phyloP scores from a whole-genome alignment of 1,140 invertebrate genomes.

The Paraescarpia echinospica region DNA sequence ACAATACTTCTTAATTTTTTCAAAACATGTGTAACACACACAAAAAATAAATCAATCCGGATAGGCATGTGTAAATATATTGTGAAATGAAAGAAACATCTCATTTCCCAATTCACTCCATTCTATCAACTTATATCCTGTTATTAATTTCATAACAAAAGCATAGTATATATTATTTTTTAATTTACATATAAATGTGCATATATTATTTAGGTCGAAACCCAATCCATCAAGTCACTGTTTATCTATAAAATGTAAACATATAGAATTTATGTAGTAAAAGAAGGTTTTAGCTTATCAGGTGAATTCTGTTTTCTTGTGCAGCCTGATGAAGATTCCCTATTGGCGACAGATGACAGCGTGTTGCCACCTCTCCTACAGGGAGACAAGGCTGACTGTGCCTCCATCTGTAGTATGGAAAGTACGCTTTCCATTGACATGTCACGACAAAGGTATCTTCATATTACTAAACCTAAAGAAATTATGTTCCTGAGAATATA shows the following conservation, averaged over 20 bases:
- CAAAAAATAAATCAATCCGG: background rate
- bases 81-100: background rate
- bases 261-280: background rate
- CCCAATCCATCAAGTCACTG: background rate
- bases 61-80: background rate
- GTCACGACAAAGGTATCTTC: constrained; percentile 23
- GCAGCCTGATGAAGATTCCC: constrained; percentile 31
- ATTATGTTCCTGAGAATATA: no score
- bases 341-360: constrained; percentile 51
- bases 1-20: background rate
- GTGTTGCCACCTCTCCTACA: constrained; percentile 45
- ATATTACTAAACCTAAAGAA: constrained; percentile 34
- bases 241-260: no score
- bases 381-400: constrained; percentile 51
- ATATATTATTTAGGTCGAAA: background rate
- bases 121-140: background rate
- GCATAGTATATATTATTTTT: no score
- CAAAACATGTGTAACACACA: background rate
- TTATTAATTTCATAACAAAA: no score
- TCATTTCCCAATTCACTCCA: background rate
- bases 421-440: constrained; percentile 36
- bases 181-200: background rate
- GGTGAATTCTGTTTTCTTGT: background rate
- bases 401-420: constrained; percentile 56
- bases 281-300: background rate